These are phyloP conservation scores for Charanyca ferruginea DNA, from an alignment of 2,888 invertebrate species.

Conservation along the genomic window DNA sequence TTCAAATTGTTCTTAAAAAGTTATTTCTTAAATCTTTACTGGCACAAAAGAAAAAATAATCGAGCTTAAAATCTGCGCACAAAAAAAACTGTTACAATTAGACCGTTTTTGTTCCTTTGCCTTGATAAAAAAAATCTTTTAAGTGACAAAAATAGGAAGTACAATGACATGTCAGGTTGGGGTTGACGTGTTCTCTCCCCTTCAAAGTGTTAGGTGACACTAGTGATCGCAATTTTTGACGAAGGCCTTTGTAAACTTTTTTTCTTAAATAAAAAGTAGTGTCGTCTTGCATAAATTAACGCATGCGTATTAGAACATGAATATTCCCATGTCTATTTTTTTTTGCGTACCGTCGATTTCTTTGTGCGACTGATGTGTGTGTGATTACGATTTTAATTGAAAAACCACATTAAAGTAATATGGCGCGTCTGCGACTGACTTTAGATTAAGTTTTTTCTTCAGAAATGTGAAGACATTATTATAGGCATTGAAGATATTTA, in stretches of 20 bases:
- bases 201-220: slow-evolving; percentile 87
- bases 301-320: slow-evolving; percentile 82
- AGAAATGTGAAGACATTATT: slow-evolving; percentile 35
- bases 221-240: slow-evolving; percentile 87
- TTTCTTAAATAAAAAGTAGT: slow-evolving; percentile 72
- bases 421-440: slow-evolving; percentile 38
- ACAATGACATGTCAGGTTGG: slow-evolving; percentile 89
- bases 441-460: slow-evolving; percentile 45
- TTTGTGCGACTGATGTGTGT: slow-evolving; percentile 62
- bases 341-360: slow-evolving; percentile 61
- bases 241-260: slow-evolving; percentile 82
- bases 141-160: slow-evolving; percentile 87
- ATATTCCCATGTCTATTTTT: slow-evolving; percentile 88
- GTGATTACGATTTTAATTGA: slow-evolving; percentile 70
- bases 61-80: slow-evolving; percentile 86
- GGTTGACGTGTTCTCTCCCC: slow-evolving; percentile 83
- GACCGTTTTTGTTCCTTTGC: slow-evolving; percentile 87
- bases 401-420: slow-evolving; percentile 64
- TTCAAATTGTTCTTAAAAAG: slow-evolving; percentile 69
- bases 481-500: slow-evolving; percentile 32
- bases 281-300: slow-evolving; percentile 90
- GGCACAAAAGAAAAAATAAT: slow-evolving; percentile 85
- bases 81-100: slow-evolving; percentile 91
- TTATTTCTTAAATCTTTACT: slow-evolving; percentile 70
- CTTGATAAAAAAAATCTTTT: slow-evolving; percentile 82